Base-by-base conservation (phyloP, 2,113 vertebrate species). In the Opisthocomus hoazin region DNA sequence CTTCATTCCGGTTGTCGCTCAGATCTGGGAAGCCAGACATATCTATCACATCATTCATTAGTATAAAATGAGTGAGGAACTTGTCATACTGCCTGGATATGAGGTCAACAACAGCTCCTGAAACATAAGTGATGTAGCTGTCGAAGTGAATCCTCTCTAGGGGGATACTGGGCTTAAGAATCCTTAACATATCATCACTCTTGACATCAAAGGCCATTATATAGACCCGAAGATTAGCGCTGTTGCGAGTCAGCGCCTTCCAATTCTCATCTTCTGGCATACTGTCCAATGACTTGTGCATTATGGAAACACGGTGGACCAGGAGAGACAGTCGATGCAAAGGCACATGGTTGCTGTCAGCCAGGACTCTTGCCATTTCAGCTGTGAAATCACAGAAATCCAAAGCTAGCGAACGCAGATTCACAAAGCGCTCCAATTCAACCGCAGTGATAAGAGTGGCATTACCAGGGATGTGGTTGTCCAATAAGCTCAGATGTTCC, bases 51-150 rank as follows among this genome's bases (percentile, higher is more conserved):
- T 98, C 98, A 98, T 99, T 99, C 98, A 99, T 99, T 89, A 99
- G 97, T 97, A 99, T 98, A 96, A 99, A 99, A 96, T 99, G 99
- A 94, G 98, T 99, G 96, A 99, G 99, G 88, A 99, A 99, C 97
- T 99, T 99, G 98, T 99, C 98, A 95, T 99, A 99, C 98, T 99
- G 99, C 98, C 98, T 99, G 87, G 99, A 99, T 98, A 99, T 99
- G 96, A 99, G 99, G 98, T 99, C 99, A 97, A 99, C 97, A 81
- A 99, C 98, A 66, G 98, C 98, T 58, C 99, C 99, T 37, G 99
- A 99, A 97, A 99, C 99, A 91, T 98, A 98, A 56, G 98, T 98
- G 96, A 98, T 98, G 96, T 99, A 99, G 97, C 99, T 99, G 97
- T 99, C 99, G 83, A 99, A 98, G 95, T 99, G 99, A 97, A 99